These are phyloP conservation scores for Falco concolor DNA, from an alignment of 2,797 vertebrate genomes.

Conservation along the genomic window DNA sequence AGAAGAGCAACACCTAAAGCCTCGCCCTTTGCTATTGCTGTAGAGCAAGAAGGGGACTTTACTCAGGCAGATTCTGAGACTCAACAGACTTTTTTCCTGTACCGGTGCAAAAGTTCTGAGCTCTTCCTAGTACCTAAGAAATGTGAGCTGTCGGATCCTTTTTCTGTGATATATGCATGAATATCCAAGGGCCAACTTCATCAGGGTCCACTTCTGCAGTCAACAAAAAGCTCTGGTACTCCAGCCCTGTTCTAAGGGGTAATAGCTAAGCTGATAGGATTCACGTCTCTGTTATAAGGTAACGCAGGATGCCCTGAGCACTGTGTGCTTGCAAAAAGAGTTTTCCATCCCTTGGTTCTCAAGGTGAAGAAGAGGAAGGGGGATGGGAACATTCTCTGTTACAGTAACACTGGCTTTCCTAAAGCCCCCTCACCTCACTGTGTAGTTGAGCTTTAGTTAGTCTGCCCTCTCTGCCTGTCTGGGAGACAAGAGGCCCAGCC, in stretches of 20 bases:
- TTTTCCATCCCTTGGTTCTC: not conserved
- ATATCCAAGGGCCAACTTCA: not conserved
- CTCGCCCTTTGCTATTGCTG: rapidly evolving
- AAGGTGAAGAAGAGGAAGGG: not conserved
- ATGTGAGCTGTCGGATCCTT: not conserved
- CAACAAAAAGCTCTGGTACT: not conserved
- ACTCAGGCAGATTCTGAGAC: not conserved
- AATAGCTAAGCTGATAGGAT: not conserved
- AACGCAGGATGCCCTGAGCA: not conserved
- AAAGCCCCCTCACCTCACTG: not conserved
- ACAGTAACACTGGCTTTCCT: rapidly evolving
- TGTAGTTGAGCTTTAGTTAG: not conserved
- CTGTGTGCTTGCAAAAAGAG: not conserved
- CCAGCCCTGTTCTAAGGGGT: not conserved
- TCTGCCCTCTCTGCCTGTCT: not conserved
- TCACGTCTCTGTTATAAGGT: not conserved
- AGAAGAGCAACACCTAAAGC: not conserved
- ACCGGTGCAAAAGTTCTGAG: not conserved
- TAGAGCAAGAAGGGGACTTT: not conserved
- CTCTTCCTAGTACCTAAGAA: not conserved
- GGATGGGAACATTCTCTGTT: not conserved
- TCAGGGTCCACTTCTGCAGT: not conserved
- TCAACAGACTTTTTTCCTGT: not conserved
- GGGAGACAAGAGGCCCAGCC: not conserved
- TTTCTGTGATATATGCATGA: rapidly evolving